Percentiles rank a stretch among this genome's conserved stretches.
These are phyloP conservation scores for Stegodyphus dumicola DNA, from an alignment of 1,140 invertebrate species.

Conservation along the genomic window DNA sequence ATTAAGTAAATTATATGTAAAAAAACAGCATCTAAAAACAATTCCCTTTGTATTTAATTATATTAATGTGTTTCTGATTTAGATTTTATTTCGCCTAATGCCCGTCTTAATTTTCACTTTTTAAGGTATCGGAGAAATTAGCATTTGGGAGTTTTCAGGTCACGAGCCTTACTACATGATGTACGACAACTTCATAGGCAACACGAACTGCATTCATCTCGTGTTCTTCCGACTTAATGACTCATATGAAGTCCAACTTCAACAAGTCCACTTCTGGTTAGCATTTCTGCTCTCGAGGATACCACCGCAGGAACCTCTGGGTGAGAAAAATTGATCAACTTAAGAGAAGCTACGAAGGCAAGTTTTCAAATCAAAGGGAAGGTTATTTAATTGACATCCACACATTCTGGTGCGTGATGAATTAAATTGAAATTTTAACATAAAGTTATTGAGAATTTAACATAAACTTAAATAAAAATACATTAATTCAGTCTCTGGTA, in stretches of 20 bases:
- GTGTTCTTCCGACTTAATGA: slow-evolving; percentile 82
- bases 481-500: too few relatives aligned
- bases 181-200: slow-evolving; percentile 83
- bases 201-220: slow-evolving; percentile 77
- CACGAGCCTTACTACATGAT: slow-evolving; percentile 82
- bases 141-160: slow-evolving; percentile 86
- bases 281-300: slow-evolving; percentile 82
- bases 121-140: slow-evolving; percentile 76
- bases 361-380: too few relatives aligned
- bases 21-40: too few relatives aligned
- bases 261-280: slow-evolving; percentile 84
- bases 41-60: too few relatives aligned
- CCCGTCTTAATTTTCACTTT: slow-evolving; percentile 29
- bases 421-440: too few relatives aligned
- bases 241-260: slow-evolving; percentile 77
- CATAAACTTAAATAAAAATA: too few relatives aligned
- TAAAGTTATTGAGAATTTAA: too few relatives aligned
- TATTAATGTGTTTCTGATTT: neutral
- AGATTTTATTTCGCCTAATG: neutral
- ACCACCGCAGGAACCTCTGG: slow-evolving; percentile 76
- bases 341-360: too few relatives aligned
- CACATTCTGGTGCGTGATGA: too few relatives aligned
- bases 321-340: slow-evolving; percentile 68
- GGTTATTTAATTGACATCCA: too few relatives aligned
- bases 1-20: too few relatives aligned